phyloP scores from a whole-genome alignment of 2,797 vertebrate species.

The Pseudomugil tenellus region DNA sequence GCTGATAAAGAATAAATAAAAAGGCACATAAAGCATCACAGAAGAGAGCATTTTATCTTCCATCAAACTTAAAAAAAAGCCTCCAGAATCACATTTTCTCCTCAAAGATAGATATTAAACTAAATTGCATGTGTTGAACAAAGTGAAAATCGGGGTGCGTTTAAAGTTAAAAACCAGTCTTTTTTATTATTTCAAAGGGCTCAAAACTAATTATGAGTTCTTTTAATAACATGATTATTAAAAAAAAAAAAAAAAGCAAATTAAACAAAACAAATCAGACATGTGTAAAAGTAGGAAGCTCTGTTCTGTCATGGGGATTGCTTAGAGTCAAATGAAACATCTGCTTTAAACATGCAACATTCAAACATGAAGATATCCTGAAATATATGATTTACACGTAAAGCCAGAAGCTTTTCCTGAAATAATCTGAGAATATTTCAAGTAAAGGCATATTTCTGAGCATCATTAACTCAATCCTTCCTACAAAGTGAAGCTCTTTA shows the following conservation, averaged over 20 bases:
- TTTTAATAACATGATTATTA: constrained; percentile 25
- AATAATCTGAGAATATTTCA: neutral
- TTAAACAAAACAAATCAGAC: constrained; percentile 46
- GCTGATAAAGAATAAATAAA: constrained; percentile 61
- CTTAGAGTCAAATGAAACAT: constrained; percentile 20
- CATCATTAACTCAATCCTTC: constrained; percentile 12
- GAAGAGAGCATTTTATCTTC: constrained; percentile 45
- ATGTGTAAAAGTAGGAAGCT: constrained; percentile 4
- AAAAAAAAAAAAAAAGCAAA: constrained; percentile 4
- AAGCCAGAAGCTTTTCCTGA: constrained; percentile 3
- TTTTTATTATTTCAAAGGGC: constrained; percentile 66
- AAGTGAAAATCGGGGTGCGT: neutral
- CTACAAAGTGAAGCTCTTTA: constrained; percentile 19
- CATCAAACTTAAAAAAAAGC: constrained; percentile 26
- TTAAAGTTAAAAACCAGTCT: constrained; percentile 61
- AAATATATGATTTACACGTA: constrained; percentile 33
- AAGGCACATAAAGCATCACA: constrained; percentile 57
- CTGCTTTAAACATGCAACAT: constrained; percentile 23
- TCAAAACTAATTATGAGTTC: constrained; percentile 65
- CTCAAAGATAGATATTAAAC: constrained; percentile 28
- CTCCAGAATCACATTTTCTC: constrained; percentile 27
- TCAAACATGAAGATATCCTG: constrained; percentile 35
- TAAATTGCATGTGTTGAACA: constrained; percentile 10
- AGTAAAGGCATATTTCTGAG: constrained; percentile 18
- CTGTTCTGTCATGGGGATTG: neutral